phyloP scores from a whole-genome alignment of 2,113 vertebrate genomes.

The Lophura nycthemera region DNA sequence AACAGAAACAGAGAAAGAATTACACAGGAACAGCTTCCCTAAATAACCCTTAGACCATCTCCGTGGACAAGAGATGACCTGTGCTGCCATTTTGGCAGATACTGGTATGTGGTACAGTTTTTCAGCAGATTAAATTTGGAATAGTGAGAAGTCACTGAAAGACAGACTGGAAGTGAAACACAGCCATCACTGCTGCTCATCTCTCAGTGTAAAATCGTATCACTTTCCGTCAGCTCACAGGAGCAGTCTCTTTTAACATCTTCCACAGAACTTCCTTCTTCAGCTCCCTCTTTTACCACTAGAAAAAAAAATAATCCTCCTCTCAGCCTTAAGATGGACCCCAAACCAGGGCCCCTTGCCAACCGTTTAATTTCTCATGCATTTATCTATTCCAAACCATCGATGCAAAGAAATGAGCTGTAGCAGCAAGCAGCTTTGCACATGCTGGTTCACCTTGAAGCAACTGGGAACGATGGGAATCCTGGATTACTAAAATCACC shows the following conservation, averaged over 20 bases:
- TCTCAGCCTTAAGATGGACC: neutral
- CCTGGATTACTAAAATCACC: neutral
- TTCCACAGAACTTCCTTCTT: neutral
- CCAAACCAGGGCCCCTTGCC: neutral
- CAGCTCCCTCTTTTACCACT: neutral
- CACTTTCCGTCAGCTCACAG: neutral
- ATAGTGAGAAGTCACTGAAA: neutral
- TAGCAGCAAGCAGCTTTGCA: slow-evolving; percentile 3
- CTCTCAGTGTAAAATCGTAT: neutral
- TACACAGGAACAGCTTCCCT: neutral
- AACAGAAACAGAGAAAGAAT: neutral
- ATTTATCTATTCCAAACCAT: slow-evolving; percentile 22
- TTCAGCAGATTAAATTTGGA: neutral
- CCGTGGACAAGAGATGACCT: neutral
- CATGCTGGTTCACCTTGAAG: neutral
- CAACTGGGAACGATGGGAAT: neutral
- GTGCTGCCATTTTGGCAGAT: neutral
- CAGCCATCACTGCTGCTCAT: neutral
- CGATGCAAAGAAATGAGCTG: slow-evolving; percentile 21
- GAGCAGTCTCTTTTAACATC: neutral
- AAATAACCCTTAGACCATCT: neutral
- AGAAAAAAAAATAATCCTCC: neutral
- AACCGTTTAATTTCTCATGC: slow-evolving; percentile 24
- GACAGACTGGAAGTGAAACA: neutral
- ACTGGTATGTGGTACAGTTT: neutral